Conservation (phyloP, 53 echinoderm and acorn worm genomes). For the Holothuria leucospilota region DNA sequence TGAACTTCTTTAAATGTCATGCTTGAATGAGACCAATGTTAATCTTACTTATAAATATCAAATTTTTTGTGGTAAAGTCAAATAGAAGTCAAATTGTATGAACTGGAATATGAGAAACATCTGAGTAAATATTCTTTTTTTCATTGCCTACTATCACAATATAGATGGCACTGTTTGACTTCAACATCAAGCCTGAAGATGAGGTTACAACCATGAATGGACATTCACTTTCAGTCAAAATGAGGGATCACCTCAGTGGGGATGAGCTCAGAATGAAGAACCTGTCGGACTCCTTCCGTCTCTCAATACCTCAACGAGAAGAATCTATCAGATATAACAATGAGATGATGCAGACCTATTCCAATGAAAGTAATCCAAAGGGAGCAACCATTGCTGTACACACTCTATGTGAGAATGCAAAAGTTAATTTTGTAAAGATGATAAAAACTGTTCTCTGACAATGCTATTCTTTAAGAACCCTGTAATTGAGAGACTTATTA, state of each 20-base stretch:
- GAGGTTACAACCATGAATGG: slow-evolving; percentile 6
- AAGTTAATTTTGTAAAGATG: neutral
- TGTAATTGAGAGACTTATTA: no score
- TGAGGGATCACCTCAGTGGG: slow-evolving; percentile 12
- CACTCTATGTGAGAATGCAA: slow-evolving; percentile 14
- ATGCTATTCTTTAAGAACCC: no score
- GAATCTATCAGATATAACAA: neutral
- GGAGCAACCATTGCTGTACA: slow-evolving; percentile 19
- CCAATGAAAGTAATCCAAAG: slow-evolving; percentile 13
- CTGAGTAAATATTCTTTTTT: no score
- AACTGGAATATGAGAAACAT: no score
- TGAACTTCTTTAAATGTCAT: no score
- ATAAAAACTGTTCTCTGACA: no score
- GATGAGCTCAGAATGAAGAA: slow-evolving; percentile 16
- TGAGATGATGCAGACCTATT: neutral
- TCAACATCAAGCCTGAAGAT: slow-evolving; percentile 23
- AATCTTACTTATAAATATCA: no score
- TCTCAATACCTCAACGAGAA: slow-evolving; percentile 6
- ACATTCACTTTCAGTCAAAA: slow-evolving; percentile 13
- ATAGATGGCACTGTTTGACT: slow-evolving; percentile 31
- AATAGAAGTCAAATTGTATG: no score
- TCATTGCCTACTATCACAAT: neutral
- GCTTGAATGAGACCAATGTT: no score
- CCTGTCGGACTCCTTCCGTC: neutral
- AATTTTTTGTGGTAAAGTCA: no score